These are phyloP conservation scores for Diceros bicornis DNA, from an alignment of 2,797 vertebrate species.

Conservation along the genomic window DNA sequence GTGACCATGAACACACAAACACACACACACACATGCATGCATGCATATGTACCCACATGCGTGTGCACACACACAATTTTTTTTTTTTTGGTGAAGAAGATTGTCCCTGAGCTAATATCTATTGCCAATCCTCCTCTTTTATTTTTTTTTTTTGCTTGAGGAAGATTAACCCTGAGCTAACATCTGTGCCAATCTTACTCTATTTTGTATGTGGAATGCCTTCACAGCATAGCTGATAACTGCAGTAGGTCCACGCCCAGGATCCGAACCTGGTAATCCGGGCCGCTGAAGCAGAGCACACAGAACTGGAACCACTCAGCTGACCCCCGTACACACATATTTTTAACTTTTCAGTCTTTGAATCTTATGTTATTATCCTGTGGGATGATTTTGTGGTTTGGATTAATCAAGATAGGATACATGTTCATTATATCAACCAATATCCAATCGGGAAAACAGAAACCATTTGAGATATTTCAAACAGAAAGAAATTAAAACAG, in stretches of 20 bases:
- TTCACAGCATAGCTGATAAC: too few relatives aligned
- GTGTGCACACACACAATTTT: not conserved
- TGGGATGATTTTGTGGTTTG: not conserved
- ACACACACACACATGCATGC: not conserved
- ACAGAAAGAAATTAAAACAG: slow-evolving; percentile 16
- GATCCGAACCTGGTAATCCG: too few relatives aligned
- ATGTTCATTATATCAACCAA: not conserved
- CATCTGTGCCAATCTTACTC: too few relatives aligned
- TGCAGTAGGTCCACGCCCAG: too few relatives aligned
- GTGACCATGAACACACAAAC: not conserved
- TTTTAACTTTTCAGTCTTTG: not conserved
- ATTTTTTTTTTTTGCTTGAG: too few relatives aligned
- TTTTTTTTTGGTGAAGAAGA: too few relatives aligned
- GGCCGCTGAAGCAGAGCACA: too few relatives aligned
- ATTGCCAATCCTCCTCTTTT: too few relatives aligned
- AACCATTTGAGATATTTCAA: not conserved
- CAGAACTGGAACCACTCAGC: too few relatives aligned
- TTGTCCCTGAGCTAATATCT: too few relatives aligned
- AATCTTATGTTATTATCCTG: not conserved
- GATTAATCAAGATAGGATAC: not conserved
- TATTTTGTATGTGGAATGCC: too few relatives aligned
- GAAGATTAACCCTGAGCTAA: too few relatives aligned
- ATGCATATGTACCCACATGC: not conserved
- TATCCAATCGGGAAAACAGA: not conserved
- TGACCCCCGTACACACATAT: not conserved